Base-by-base conservation (phyloP, 2,113 vertebrate genomes). In the Athene cunicularia region DNA sequence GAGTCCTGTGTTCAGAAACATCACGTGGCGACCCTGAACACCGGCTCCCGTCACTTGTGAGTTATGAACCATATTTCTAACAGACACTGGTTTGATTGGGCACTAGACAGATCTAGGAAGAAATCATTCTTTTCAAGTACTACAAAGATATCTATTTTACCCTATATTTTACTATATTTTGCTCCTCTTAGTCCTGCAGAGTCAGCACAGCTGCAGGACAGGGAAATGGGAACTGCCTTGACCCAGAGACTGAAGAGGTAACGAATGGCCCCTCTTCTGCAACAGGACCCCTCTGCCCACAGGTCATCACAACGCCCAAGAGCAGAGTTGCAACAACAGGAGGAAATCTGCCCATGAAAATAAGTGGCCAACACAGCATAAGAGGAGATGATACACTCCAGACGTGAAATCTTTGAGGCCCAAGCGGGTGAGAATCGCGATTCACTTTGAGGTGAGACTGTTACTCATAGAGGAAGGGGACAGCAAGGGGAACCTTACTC, bases 1-100 rank as follows among this genome's bases (percentile, higher is more conserved):
- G 94, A 93, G 91, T 72, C 45, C 81, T 91, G 41, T 70, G 91
- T 76, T 93, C 91, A 95, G 84, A 75, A 96, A 41, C 73, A 19
- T 87, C 91, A 91, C 39, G 14, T 75, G 66, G 80, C 0, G 41
- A 87, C 96, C 80, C 95, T 93, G 84, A 95, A 21, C 86, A 49
- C 52, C 1, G 0, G 72, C 60, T 89, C 86, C 73, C 0, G 3
- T 94, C 94, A 47, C 77, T 73, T 90, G 11, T 53, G 91, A 93
- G 77, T 94, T 95, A 95, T 41, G 70, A 93, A 62, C 71, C 71
- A 14, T 84, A 30, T 91, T 94, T 94, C 91, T 82, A 79, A 85
- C 89, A 70, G 91, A 45, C 66, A 17, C 43, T 4, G 47, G 35
- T 63, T 84, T 93, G 62, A 76, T 86, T 6, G 0, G 71, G 53